phyloP scores from a whole-genome alignment of 2,888 invertebrate species.

The Diaphora mendica region DNA sequence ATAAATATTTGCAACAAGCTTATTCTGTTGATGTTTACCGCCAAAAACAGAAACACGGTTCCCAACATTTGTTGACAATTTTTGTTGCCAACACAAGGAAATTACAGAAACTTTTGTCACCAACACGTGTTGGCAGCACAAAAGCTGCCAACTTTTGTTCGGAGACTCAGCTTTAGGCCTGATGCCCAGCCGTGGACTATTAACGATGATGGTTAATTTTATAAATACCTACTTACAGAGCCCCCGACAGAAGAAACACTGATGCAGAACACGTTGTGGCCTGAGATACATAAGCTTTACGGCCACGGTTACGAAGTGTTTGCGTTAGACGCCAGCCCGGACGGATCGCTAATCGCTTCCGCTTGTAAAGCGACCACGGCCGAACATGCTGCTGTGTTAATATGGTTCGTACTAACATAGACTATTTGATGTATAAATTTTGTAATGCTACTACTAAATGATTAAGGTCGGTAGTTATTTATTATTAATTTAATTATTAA shows the following conservation, averaged over 20 bases:
- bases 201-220: not conserved
- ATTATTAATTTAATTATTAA: too few species aligned
- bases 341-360: constrained; percentile 93
- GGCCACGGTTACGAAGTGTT: constrained; percentile 98
- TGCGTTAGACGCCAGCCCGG: constrained; percentile 90
- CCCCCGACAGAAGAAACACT: constrained; percentile 97
- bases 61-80: too few species aligned
- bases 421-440: not conserved
- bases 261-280: constrained; percentile 98
- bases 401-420: constrained; percentile 91
- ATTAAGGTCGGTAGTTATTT: too few species aligned
- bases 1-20: too few species aligned
- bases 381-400: constrained; percentile 94
- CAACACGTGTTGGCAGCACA: too few species aligned
- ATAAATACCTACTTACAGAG: constrained; percentile 72
- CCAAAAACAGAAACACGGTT: too few species aligned
- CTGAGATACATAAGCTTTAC: constrained; percentile 97
- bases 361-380: constrained; percentile 92
- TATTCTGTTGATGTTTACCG: too few species aligned
- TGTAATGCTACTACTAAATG: not conserved
- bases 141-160: too few species aligned
- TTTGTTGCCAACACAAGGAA: too few species aligned
- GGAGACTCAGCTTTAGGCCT: too few species aligned
- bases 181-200: too few species aligned
- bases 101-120: too few species aligned